Base-by-base conservation (phyloP, 2,113 vertebrate genomes). In the Electrona antarctica region DNA sequence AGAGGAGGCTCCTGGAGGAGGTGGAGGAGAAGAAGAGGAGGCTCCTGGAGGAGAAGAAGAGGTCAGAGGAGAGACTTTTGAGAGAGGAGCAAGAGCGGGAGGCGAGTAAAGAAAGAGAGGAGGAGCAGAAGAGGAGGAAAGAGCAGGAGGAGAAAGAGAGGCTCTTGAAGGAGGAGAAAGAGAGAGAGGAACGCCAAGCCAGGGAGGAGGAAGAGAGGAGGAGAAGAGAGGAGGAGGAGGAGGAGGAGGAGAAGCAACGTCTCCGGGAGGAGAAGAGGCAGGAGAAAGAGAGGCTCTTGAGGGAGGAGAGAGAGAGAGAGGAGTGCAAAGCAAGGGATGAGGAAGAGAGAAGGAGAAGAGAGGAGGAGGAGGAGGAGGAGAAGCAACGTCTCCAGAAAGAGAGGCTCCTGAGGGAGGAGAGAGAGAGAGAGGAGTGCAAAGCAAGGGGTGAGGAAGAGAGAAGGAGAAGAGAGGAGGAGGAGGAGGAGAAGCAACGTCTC, bases 11-110 rank as follows among this genome's bases (percentile, higher is more conserved):
- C 21, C 21, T 21, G 21, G 21, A 21, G 21, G 21, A n/a, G n/a
- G n/a, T n/a, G n/a, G n/a, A n/a, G n/a, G n/a, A n/a, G n/a, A n/a
- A n/a, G n/a, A n/a, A n/a, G n/a, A n/a, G n/a, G n/a, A 85, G 66
- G 69, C n/a, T n/a, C n/a, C n/a, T n/a, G n/a, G n/a, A 21, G 21
- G 21, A 21, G 21, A 21, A 85, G 64, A 8, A 15, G 9, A 84
- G 57, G 65, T 82, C 12, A 49, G 77, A 21, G 21, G 21, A 21
- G 21, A 21, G 21, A 2, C 21, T 21, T 21, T 21, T 21, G 21
- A 21, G 21, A 21, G 21, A 21, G 21, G 21, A 21, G 21, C 21
- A 21, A 21, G 21, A 21, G 21, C 21, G 21, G 21, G 21, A 21
- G 21, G 21, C 21, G 21, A 21, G 21, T 21, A 2, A 21, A 21